phyloP scores from a whole-genome alignment of 1,140 invertebrate genomes.

The Musca vetustissima region DNA sequence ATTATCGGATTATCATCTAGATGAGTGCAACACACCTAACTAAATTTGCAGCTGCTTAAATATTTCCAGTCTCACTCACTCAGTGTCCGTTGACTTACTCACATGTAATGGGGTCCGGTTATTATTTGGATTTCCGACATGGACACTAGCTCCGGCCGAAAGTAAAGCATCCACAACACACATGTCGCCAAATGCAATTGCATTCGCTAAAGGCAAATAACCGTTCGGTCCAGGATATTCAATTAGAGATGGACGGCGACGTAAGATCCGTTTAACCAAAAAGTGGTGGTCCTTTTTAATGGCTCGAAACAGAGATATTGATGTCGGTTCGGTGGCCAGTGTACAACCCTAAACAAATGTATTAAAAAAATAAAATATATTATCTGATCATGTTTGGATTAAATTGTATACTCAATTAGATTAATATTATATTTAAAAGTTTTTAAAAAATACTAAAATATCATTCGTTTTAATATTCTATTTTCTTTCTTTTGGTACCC shows the following conservation, averaged over 20 bases:
- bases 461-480: no score
- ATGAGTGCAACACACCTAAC: background rate
- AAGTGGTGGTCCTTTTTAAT: conserved; percentile 52
- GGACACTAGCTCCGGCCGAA: conserved; percentile 46
- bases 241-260: conserved; percentile 43
- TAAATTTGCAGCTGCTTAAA: background rate
- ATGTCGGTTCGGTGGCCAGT: conserved; percentile 38
- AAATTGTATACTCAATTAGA: no score
- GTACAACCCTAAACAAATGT: conserved; percentile 32
- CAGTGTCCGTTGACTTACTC: background rate
- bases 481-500: no score
- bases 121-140: conserved; percentile 41
- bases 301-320: conserved; percentile 43
- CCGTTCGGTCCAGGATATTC: conserved; percentile 48
- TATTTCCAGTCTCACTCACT: conserved; percentile 17
- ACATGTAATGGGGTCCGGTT: conserved; percentile 47
- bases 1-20: no score
- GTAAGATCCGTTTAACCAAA: conserved; percentile 50
- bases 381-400: no score
- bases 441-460: no score
- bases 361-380: no score
- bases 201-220: conserved; percentile 48
- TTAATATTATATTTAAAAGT: no score
- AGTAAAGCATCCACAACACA: conserved; percentile 48
- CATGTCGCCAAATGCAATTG: conserved; percentile 46